Percentiles rank a stretch among this genome's conserved stretches.
Conservation (phyloP, 2,888 invertebrate species). For the Cheilosia impressa region DNA sequence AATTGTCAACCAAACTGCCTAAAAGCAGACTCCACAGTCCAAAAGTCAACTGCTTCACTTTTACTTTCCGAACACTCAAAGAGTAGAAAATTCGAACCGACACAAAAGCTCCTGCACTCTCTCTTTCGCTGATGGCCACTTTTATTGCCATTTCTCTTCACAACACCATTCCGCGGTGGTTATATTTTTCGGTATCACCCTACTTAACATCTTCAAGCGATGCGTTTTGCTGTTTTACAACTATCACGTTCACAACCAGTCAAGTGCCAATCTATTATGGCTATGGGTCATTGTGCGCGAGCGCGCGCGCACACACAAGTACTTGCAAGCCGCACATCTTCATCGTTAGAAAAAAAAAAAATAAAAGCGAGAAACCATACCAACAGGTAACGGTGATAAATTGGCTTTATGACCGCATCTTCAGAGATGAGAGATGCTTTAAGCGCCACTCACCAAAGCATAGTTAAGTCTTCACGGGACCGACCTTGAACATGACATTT, state of each 20-base stretch:
- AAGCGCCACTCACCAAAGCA: slow-evolving; percentile 16
- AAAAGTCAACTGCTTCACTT: slow-evolving; percentile 25
- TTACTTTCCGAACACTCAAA: slow-evolving; percentile 33
- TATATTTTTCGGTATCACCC: neutral
- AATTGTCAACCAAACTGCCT: slow-evolving; percentile 31
- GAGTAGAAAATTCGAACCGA: neutral
- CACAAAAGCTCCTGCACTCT: slow-evolving; percentile 52
- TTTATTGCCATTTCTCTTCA: slow-evolving; percentile 54
- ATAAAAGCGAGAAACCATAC: slow-evolving; percentile 59
- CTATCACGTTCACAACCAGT: slow-evolving; percentile 51
- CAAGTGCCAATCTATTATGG: slow-evolving; percentile 40
- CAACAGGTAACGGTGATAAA: slow-evolving; percentile 64
- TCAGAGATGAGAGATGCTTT: slow-evolving; percentile 46
- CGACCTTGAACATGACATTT: slow-evolving; percentile 73
- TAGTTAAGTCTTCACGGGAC: slow-evolving; percentile 52
- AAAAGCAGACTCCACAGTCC: slow-evolving; percentile 50
- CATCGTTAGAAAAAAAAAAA: slow-evolving; percentile 7
- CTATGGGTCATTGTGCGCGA: slow-evolving; percentile 57
- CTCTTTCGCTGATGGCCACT: slow-evolving; percentile 1
- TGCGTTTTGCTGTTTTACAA: slow-evolving; percentile 26
- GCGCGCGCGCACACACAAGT: slow-evolving; percentile 8
- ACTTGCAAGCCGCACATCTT: slow-evolving; percentile 33
- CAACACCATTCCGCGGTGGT: slow-evolving; percentile 20
- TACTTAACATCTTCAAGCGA: slow-evolving; percentile 42
- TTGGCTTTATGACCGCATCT: slow-evolving; percentile 51